These are phyloP conservation scores for Scolopax bukidnonensis DNA, from an alignment of 2,797 vertebrate species.

Conservation along the genomic window DNA sequence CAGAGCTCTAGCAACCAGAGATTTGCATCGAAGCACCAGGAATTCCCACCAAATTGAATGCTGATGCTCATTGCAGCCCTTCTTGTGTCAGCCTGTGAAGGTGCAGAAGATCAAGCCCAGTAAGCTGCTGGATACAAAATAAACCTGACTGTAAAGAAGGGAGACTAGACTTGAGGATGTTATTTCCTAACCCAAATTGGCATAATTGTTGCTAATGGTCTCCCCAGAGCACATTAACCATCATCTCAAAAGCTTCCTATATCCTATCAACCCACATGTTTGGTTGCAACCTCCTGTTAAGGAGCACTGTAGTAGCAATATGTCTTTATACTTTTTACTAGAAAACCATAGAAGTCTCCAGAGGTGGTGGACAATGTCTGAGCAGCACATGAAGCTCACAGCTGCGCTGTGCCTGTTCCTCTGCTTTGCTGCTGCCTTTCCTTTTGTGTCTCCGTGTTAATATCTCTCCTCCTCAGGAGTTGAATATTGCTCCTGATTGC, in stretches of 20 bases:
- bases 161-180: background rate
- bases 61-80: background rate
- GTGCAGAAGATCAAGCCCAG: background rate
- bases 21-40: background rate
- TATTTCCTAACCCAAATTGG: background rate
- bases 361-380: background rate
- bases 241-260: background rate
- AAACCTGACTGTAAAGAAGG: background rate
- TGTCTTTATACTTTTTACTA: background rate
- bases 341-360: background rate
- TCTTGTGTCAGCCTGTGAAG: background rate
- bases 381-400: background rate
- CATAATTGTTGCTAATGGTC: background rate
- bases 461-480: background rate
- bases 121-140: too few species aligned
- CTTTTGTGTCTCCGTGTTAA: background rate
- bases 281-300: background rate
- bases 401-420: background rate
- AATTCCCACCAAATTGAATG: background rate
- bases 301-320: background rate
- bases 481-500: background rate
- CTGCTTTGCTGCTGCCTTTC: background rate
- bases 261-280: rapidly evolving
- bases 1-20: background rate
- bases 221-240: background rate